Conservation (phyloP, 2,113 vertebrate species). For the Istiophorus platypterus region DNA sequence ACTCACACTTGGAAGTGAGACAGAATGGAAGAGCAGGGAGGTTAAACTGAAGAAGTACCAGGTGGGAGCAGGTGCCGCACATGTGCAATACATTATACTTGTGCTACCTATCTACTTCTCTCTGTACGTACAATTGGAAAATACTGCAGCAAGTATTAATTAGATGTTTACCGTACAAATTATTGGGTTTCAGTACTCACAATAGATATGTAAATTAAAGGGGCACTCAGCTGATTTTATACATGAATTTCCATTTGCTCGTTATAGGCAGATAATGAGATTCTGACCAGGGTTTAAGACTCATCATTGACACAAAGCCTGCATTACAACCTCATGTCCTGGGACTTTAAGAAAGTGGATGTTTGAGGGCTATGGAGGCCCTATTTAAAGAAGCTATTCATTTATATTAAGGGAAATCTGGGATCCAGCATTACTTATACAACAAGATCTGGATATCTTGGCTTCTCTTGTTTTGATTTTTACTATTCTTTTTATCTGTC, state of each 20-base stretch:
- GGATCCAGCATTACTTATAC: no score
- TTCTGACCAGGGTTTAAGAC: no score
- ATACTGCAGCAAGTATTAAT: not conserved
- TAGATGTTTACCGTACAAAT: not conserved
- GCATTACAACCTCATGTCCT: no score
- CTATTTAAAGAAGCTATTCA: not conserved
- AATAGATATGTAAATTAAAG: not conserved
- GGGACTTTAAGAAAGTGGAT: not conserved
- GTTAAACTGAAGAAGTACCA: not conserved
- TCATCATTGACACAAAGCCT: no score
- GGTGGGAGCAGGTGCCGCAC: not conserved
- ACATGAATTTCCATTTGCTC: not conserved
- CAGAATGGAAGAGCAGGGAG: not conserved
- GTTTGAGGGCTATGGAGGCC: not conserved
- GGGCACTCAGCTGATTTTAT: not conserved
- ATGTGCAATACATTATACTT: not conserved
- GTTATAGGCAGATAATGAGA: no score
- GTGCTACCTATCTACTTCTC: not conserved
- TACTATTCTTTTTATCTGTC: not conserved
- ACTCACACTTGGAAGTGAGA: not conserved
- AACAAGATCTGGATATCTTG: not conserved
- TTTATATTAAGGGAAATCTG: not conserved
- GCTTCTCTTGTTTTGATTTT: not conserved
- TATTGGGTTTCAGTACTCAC: not conserved
- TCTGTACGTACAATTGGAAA: not conserved